Conservation (phyloP, 2,113 vertebrate genomes). For the Steatornis caripensis region DNA sequence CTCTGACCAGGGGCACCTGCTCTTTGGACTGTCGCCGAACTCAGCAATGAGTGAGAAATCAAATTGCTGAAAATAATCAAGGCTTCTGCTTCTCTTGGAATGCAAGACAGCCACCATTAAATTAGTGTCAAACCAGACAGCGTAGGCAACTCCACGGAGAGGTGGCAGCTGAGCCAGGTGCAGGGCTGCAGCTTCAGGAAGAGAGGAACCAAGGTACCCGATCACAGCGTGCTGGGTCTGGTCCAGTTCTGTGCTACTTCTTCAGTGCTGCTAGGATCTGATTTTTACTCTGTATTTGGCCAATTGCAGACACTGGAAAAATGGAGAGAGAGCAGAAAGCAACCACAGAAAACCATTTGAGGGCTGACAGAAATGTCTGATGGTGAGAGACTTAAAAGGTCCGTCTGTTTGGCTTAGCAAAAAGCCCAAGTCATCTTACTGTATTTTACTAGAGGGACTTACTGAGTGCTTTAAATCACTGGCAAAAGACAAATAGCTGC, state of each 20-base stretch:
- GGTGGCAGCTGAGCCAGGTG: background rate
- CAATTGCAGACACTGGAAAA: background rate
- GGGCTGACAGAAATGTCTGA: background rate
- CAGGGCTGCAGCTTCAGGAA: background rate
- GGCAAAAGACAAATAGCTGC: slow-evolving; percentile 25
- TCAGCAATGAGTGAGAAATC: background rate
- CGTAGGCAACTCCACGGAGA: accelerated
- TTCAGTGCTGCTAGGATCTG: background rate
- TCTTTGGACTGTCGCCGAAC: background rate
- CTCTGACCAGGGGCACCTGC: background rate
- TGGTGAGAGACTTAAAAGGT: background rate
- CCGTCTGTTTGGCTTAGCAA: background rate
- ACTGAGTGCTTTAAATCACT: background rate
- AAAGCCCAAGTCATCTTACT: background rate
- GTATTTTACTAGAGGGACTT: slow-evolving; percentile 13
- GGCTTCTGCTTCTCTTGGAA: background rate
- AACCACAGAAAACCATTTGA: background rate
- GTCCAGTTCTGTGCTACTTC: background rate
- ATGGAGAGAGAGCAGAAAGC: background rate
- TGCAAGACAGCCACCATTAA: accelerated
- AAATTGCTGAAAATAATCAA: background rate
- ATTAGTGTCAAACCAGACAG: background rate
- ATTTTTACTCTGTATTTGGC: background rate
- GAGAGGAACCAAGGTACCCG: background rate
- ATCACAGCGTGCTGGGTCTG: accelerated